phyloP scores from a whole-genome alignment of 2,797 vertebrate species.

The Remorina albescens region DNA sequence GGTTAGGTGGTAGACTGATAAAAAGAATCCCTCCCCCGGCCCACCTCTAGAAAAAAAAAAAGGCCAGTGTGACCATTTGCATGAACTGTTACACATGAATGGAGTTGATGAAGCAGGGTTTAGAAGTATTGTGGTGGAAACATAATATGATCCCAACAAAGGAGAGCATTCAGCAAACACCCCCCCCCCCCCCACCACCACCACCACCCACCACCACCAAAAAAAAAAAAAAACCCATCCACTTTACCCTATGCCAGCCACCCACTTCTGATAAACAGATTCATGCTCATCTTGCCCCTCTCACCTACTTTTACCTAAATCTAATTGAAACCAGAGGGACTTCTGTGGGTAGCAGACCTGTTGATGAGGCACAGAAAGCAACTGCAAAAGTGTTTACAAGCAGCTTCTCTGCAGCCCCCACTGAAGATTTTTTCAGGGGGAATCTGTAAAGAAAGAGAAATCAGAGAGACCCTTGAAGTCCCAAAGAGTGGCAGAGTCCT shows the following conservation, averaged over 20 bases:
- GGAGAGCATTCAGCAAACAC: slow-evolving; percentile 80
- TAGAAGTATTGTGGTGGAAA: slow-evolving; percentile 87
- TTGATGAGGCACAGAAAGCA: slow-evolving; percentile 61
- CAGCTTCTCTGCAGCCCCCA: slow-evolving; percentile 27
- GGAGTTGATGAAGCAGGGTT: slow-evolving; percentile 87
- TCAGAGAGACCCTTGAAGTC: slow-evolving; percentile 54
- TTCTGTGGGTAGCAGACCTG: slow-evolving; percentile 29
- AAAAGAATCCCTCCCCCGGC: slow-evolving; percentile 57
- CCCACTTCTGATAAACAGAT: slow-evolving; percentile 59
- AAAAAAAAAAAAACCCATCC: slow-evolving; percentile 45
- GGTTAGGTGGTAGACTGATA: slow-evolving; percentile 65
- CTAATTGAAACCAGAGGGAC: slow-evolving; percentile 44
- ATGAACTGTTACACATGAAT: slow-evolving; percentile 89
- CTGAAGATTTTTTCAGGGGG: slow-evolving; percentile 42
- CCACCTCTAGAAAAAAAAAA: slow-evolving; percentile 52
- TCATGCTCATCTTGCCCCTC: slow-evolving; percentile 12
- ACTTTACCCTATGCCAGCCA: slow-evolving; percentile 58
- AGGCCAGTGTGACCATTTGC: slow-evolving; percentile 83
- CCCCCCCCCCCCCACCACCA: neutral
- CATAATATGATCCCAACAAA: slow-evolving; percentile 88
- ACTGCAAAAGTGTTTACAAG: slow-evolving; percentile 66
- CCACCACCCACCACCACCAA: too few relatives aligned
- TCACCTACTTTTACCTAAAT: slow-evolving; percentile 29
- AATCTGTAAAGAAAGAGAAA: slow-evolving; percentile 52
- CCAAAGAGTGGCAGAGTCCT: slow-evolving; percentile 62